Evolutionary conservation across 2,888 invertebrate species (phyloP).

Genomic region (Harpalus rufipes): DNA sequence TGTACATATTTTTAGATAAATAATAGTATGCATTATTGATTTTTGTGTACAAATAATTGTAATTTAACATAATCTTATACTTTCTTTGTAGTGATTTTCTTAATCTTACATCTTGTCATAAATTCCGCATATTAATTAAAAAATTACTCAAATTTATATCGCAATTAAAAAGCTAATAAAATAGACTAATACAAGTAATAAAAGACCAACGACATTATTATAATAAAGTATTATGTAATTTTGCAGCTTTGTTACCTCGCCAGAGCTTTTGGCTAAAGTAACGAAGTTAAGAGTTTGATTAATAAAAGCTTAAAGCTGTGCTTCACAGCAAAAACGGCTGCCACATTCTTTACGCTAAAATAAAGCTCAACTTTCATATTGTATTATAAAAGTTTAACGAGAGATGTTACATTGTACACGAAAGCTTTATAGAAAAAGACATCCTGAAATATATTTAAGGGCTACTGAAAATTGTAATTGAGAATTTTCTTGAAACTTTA

Average conservation of each 20-base stretch:
- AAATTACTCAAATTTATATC: constrained; percentile 32
- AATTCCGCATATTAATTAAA: constrained; percentile 11
- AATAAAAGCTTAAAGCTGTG: constrained; percentile 60
- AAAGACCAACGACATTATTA: constrained; percentile 29
- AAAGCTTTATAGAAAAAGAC: constrained; percentile 42
- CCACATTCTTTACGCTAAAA: constrained; percentile 52
- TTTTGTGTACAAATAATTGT: no score
- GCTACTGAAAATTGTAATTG: constrained; percentile 43
- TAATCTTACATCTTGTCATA: not conserved
- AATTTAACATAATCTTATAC: no score
- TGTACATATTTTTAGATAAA: no score
- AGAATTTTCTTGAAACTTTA: constrained; percentile 42
- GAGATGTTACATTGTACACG: constrained; percentile 50
- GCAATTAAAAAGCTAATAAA: constrained; percentile 34
- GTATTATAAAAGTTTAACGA: constrained; percentile 57
- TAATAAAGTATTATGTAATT: constrained; percentile 49
- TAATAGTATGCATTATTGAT: no score
- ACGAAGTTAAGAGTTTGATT: constrained; percentile 61
- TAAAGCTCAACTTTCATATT: constrained; percentile 56
- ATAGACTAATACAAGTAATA: constrained; percentile 22
- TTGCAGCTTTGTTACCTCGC: constrained; percentile 40
- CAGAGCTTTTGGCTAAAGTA: constrained; percentile 35
- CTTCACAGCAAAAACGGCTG: constrained; percentile 21
- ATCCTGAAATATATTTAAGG: constrained; percentile 34
- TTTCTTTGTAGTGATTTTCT: no score